A percentile compares a stretch with the other conserved stretches of the same genome.
Evolutionary conservation across 92 coral and sea anemone genomes (phyloP).

Genomic region (Blastomussa wellsi): DNA sequence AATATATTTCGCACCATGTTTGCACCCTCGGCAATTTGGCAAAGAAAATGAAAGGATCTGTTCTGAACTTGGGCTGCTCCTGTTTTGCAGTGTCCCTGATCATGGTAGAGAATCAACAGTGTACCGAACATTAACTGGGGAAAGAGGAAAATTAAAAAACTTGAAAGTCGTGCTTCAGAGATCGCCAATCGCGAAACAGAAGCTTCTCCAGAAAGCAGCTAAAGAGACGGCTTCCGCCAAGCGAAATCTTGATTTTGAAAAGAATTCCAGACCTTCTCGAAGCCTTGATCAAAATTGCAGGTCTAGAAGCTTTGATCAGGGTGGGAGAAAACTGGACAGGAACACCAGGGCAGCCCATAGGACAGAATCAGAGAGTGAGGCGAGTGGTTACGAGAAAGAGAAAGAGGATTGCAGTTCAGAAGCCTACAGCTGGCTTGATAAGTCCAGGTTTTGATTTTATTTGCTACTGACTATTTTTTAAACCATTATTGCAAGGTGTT

Average conservation of each 20-base stretch:
- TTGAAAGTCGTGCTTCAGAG: slow-evolving; percentile 40
- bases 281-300: slow-evolving; percentile 20
- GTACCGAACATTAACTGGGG: slow-evolving; percentile 15
- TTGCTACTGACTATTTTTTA: not conserved
- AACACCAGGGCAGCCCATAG: slow-evolving; percentile 26
- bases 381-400: slow-evolving; percentile 9
- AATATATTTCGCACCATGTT: too few species aligned
- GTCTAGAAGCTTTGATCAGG: slow-evolving; percentile 33
- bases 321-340: slow-evolving; percentile 17
- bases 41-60: not conserved
- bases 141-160: slow-evolving; percentile 22
- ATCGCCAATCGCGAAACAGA: slow-evolving; percentile 30
- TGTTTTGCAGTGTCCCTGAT: slow-evolving; percentile 39
- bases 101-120: not conserved
- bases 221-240: slow-evolving; percentile 20
- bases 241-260: slow-evolving; percentile 38
- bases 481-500: not conserved
- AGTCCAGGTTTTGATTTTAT: slow-evolving; percentile 33
- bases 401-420: not conserved
- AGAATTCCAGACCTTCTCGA: not conserved
- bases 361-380: slow-evolving; percentile 32
- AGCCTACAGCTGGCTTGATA: slow-evolving; percentile 32
- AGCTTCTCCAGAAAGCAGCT: slow-evolving; percentile 20
- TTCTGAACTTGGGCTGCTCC: slow-evolving; percentile 49
- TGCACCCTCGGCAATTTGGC: not conserved